A percentile compares a stretch with the other conserved stretches of the same genome.
phyloP scores from a whole-genome alignment of 2,797 vertebrate species.

The Sebastes taczanowskii region DNA sequence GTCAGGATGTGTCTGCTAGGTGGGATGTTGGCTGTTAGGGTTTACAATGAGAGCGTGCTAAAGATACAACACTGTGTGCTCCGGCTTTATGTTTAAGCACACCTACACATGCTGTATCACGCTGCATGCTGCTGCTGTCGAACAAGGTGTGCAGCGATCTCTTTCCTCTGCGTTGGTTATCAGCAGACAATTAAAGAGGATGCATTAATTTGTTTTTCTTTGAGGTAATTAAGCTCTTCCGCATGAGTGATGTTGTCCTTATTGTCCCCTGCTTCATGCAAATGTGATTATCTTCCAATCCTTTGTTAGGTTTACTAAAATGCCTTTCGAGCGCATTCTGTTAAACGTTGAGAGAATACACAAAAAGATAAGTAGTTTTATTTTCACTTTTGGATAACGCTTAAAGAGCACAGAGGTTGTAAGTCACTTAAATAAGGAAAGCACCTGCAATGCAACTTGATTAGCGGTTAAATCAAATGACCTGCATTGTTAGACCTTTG shows the following conservation, averaged over 20 bases:
- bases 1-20: conserved; percentile 27
- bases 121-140: conserved; percentile 20
- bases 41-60: conserved; percentile 5
- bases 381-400: conserved; percentile 36
- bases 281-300: conserved; percentile 61
- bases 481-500: conserved; percentile 69
- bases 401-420: conserved; percentile 44
- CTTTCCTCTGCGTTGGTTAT: conserved; percentile 53
- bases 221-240: conserved; percentile 76
- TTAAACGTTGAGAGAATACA: conserved; percentile 29
- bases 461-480: conserved; percentile 80
- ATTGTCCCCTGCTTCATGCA: conserved; percentile 66
- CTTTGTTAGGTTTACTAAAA: conserved; percentile 58
- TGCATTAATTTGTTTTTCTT: conserved; percentile 77
- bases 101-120: conserved; percentile 28
- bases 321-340: conserved; percentile 43
- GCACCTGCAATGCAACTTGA: conserved; percentile 77
- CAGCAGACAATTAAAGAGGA: conserved; percentile 71
- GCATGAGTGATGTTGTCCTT: conserved; percentile 67
- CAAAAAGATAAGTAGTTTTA: conserved; percentile 30
- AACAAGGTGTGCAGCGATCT: conserved; percentile 37
- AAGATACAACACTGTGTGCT: conserved; percentile 12
- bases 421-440: conserved; percentile 59
- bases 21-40: conserved; percentile 31
- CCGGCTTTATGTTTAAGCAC: background rate